Conservation (phyloP, 2,888 invertebrate genomes). For the Cephus pulcher region DNA sequence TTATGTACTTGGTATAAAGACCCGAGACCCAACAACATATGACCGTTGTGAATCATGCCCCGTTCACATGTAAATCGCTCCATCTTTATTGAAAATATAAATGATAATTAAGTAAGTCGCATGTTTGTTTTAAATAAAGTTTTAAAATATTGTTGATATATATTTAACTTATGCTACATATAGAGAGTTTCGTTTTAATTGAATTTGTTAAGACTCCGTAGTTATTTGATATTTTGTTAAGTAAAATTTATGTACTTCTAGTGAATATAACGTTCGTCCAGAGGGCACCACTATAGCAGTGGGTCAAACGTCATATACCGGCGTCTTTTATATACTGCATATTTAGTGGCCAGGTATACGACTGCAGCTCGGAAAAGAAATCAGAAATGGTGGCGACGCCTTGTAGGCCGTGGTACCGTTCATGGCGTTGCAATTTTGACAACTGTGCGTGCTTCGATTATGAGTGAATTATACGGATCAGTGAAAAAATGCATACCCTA, state of each 20-base stretch:
- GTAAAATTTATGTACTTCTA: not conserved
- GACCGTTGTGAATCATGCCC: not conserved
- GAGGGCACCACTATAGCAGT: not conserved
- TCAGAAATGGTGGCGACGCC: slow-evolving; percentile 7
- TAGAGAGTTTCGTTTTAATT: not conserved
- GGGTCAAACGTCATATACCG: not conserved
- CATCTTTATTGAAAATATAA: not conserved
- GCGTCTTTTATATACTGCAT: not conserved
- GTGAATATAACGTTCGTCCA: not conserved
- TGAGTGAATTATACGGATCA: not conserved
- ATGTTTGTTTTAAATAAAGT: not conserved
- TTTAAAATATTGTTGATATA: not conserved
- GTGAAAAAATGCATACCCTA: not conserved
- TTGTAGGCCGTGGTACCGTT: slow-evolving; percentile 2
- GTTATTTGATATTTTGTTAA: not conserved
- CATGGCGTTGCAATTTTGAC: slow-evolving; percentile 4
- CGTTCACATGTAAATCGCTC: not conserved
- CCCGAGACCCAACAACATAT: not conserved
- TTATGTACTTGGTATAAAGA: not conserved
- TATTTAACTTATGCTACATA: not conserved
- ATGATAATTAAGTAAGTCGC: not conserved
- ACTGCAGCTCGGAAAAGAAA: not conserved
- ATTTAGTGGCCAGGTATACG: not conserved
- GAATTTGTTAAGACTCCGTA: not conserved
- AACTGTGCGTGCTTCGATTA: slow-evolving; percentile 2